These are phyloP conservation scores for Nasonia longicornis DNA, from an alignment of 1,140 invertebrate species.

Conservation along the genomic window DNA sequence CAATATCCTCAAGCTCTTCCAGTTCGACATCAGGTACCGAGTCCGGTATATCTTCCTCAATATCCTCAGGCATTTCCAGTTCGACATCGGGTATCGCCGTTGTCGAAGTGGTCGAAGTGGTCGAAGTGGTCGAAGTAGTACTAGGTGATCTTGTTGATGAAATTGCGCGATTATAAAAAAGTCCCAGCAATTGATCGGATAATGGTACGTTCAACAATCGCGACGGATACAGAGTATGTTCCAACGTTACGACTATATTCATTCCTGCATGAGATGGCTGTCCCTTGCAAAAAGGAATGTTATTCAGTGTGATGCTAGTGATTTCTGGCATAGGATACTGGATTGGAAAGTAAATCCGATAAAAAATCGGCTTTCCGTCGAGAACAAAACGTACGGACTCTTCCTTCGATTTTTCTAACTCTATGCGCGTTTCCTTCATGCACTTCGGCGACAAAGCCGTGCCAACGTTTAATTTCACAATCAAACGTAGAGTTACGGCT, in stretches of 20 bases:
- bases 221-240: conserved; percentile 60
- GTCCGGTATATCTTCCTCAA: too few relatives aligned
- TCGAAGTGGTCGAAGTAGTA: too few relatives aligned
- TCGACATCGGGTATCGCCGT: too few relatives aligned
- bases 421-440: conserved; percentile 54
- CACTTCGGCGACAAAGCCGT: conserved; percentile 58
- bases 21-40: too few relatives aligned
- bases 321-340: conserved; percentile 57
- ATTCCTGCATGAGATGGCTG: conserved; percentile 51
- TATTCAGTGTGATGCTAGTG: conserved; percentile 57
- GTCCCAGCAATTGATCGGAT: conserved; percentile 22
- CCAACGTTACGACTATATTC: conserved; percentile 58
- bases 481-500: conserved; percentile 53
- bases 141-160: neutral
- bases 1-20: too few relatives aligned
- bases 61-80: too few relatives aligned
- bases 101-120: too few relatives aligned
- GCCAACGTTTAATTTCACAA: conserved; percentile 54
- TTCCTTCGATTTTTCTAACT: conserved; percentile 55
- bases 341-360: conserved; percentile 62
- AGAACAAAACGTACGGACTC: conserved; percentile 52
- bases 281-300: conserved; percentile 54
- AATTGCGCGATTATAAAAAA: conserved; percentile 6
- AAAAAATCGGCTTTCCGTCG: conserved; percentile 54
- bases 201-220: conserved; percentile 1